A percentile compares a stretch with the other conserved stretches of the same genome.
Evolutionary conservation across 2,888 invertebrate species (phyloP).

Genomic region (Eristalis arbustorum): DNA sequence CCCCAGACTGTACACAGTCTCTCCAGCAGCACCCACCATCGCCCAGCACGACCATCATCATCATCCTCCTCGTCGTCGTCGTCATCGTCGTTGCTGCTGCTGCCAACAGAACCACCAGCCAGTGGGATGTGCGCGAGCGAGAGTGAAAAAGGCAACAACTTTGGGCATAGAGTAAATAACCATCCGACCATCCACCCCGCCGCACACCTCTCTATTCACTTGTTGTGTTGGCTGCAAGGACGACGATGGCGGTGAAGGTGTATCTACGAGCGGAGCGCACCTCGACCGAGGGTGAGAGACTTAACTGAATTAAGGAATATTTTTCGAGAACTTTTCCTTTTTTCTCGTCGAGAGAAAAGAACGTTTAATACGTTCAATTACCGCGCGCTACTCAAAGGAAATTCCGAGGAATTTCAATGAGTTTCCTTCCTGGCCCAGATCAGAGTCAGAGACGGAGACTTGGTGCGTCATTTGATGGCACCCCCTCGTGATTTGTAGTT

Average conservation of each 20-base stretch:
- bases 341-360: slow-evolving; percentile 21
- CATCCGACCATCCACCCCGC: background rate
- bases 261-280: background rate
- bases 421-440: slow-evolving; percentile 2
- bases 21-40: background rate
- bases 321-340: slow-evolving; percentile 4
- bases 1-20: background rate
- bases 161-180: background rate
- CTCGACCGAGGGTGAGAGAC: background rate
- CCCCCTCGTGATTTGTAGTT: background rate
- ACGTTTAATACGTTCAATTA: slow-evolving; percentile 54
- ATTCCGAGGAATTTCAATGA: slow-evolving; percentile 5
- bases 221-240: background rate
- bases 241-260: background rate
- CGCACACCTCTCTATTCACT: background rate
- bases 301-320: slow-evolving; percentile 58
- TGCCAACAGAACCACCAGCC: background rate
- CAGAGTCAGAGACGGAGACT: background rate
- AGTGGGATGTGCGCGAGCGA: background rate
- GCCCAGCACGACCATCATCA: background rate
- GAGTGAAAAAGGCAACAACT: background rate
- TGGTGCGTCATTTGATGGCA: background rate
- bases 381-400: slow-evolving; percentile 20
- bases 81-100: too few relatives aligned
- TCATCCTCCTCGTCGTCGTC: too few relatives aligned